Percentiles rank a stretch among this genome's conserved stretches.
phyloP scores from a whole-genome alignment of 2,888 invertebrate genomes.

The Epinotia nisella region DNA sequence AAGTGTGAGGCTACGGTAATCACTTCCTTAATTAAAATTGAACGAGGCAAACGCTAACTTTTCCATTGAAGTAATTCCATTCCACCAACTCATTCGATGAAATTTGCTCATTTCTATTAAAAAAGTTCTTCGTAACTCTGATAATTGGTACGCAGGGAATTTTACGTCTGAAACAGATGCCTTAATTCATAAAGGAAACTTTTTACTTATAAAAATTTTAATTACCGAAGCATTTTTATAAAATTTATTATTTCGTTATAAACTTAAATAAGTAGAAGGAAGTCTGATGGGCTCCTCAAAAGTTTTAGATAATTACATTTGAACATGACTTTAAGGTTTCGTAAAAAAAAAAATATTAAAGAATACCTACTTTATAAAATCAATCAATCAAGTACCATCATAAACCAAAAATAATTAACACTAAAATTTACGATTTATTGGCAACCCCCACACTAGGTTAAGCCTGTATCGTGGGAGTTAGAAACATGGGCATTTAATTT shows the following conservation, averaged over 20 bases:
- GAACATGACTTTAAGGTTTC: neutral
- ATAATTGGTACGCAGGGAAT: conserved; percentile 57
- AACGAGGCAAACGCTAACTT: conserved; percentile 51
- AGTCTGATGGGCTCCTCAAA: conserved; percentile 4
- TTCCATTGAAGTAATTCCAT: conserved; percentile 58
- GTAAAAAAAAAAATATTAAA: neutral
- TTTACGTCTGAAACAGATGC: conserved; percentile 58
- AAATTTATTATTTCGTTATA: conserved; percentile 53
- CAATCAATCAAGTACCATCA: too few relatives aligned
- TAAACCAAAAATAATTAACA: too few relatives aligned
- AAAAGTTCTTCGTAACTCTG: conserved; percentile 58
- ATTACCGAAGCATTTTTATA: conserved; percentile 52
- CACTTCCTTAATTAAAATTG: conserved; percentile 47
- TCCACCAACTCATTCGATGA: conserved; percentile 52
- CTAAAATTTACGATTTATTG: too few relatives aligned
- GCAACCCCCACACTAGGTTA: too few relatives aligned
- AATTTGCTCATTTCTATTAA: conserved; percentile 60
- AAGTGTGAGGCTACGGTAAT: conserved; percentile 1
- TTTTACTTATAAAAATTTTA: conserved; percentile 56
- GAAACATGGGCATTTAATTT: too few relatives aligned
- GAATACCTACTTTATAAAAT: too few relatives aligned
- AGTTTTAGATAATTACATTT: conserved; percentile 31
- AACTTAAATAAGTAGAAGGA: conserved; percentile 47
- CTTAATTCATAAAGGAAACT: conserved; percentile 63
- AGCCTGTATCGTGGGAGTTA: too few relatives aligned